Percentiles rank a stretch among this genome's conserved stretches.
Conservation (phyloP, 1,140 invertebrate species). For the Phthorimaea operculella region DNA sequence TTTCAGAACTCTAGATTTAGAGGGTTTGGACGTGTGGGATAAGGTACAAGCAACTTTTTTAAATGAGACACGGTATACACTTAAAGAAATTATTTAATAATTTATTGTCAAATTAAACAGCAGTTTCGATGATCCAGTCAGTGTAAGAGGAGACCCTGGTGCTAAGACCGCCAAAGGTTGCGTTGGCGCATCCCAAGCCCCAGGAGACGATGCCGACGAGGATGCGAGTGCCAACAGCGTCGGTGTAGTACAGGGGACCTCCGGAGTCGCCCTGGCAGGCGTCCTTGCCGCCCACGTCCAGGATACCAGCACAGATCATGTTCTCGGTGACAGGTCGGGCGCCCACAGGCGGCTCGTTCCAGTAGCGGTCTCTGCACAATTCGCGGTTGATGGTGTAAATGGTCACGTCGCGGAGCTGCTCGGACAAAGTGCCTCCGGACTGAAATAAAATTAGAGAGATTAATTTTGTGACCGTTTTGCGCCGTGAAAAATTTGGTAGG, state of each 20-base stretch:
- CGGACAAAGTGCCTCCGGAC: slow-evolving; percentile 36
- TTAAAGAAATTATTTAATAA: too few relatives aligned
- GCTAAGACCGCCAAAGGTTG: slow-evolving; percentile 69
- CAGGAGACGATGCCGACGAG: slow-evolving; percentile 69
- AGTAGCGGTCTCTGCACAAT: slow-evolving; percentile 26
- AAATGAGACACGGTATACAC: too few relatives aligned
- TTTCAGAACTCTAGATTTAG: too few relatives aligned
- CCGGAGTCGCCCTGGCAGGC: slow-evolving; percentile 79
- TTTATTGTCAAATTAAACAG: slow-evolving; percentile 11
- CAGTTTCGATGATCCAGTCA: slow-evolving; percentile 47
- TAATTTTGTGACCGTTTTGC: neutral
- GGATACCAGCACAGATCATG: slow-evolving; percentile 41
- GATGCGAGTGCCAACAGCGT: slow-evolving; percentile 9
- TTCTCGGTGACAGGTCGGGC: slow-evolving; percentile 24
- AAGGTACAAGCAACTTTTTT: too few relatives aligned
- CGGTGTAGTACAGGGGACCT: slow-evolving; percentile 66
- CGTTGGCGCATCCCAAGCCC: slow-evolving; percentile 66
- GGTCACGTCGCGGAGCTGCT: slow-evolving; percentile 32
- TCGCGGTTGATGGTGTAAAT: slow-evolving; percentile 28
- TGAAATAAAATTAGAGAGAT: slow-evolving; percentile 14
- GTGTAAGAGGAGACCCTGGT: slow-evolving; percentile 58
- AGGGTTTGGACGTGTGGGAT: too few relatives aligned
- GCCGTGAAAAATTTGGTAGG: too few relatives aligned
- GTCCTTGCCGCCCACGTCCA: slow-evolving; percentile 38
- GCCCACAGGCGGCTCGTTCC: neutral